These are phyloP conservation scores for Ochropleura plecta DNA, from an alignment of 2,888 invertebrate genomes.

Conservation along the genomic window DNA sequence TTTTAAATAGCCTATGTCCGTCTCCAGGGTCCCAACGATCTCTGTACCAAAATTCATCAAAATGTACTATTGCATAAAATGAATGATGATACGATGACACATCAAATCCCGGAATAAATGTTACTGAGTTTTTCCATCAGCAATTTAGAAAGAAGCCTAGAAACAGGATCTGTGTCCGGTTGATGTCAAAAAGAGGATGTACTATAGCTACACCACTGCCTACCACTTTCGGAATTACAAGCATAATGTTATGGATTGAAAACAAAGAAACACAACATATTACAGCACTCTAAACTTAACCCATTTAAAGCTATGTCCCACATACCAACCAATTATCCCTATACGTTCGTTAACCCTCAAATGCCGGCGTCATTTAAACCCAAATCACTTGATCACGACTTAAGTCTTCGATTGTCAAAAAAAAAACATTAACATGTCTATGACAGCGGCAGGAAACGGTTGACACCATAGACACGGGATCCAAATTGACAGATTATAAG, in stretches of 20 bases:
- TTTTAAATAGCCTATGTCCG: too few species aligned
- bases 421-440: constrained; percentile 54
- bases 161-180: neutral
- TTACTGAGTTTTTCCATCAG: neutral
- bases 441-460: constrained; percentile 70
- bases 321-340: constrained; percentile 43
- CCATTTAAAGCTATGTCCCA: constrained; percentile 24
- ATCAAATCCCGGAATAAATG: too few species aligned
- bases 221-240: neutral
- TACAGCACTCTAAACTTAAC: constrained; percentile 1
- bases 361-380: constrained; percentile 56
- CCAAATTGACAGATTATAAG: constrained; percentile 65
- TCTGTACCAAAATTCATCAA: too few species aligned
- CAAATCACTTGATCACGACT: constrained; percentile 75
- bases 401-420: constrained; percentile 63
- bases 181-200: neutral
- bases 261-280: constrained; percentile 1
- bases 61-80: neutral
- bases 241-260: neutral
- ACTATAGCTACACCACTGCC: neutral
- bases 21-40: too few species aligned
- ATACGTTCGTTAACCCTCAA: constrained; percentile 62
- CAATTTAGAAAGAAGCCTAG: neutral
- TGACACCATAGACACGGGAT: constrained; percentile 61
- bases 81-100: neutral